A percentile compares a stretch with the other conserved stretches of the same genome.
Evolutionary conservation across 2,113 vertebrate species (phyloP).

Genomic region (Petrocephalus zakoni): DNA sequence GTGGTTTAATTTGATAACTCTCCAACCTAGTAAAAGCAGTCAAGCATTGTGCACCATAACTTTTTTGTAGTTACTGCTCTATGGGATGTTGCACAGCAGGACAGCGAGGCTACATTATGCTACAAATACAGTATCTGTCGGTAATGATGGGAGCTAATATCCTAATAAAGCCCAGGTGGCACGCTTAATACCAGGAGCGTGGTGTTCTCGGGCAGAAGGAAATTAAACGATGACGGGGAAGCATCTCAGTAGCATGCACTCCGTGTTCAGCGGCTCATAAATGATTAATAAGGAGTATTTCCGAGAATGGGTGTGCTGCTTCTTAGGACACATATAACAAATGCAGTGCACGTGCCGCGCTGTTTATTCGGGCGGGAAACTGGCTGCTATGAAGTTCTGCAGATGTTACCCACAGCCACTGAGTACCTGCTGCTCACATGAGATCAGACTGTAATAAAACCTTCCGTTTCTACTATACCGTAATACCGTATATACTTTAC

Average conservation of each 20-base stretch:
- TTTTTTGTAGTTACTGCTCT: background rate
- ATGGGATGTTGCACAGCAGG: background rate
- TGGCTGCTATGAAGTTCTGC: background rate
- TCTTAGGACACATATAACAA: background rate
- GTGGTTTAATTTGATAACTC: background rate
- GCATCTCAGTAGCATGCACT: background rate
- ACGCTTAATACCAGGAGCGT: background rate
- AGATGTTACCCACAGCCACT: background rate
- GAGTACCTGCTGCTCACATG: background rate
- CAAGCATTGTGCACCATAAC: no score
- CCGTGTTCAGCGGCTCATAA: background rate
- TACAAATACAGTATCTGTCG: background rate
- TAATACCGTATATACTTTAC: no score
- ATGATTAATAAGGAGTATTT: background rate
- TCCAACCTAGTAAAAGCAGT: no score
- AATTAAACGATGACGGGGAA: background rate
- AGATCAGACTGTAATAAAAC: background rate
- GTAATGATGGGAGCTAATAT: background rate
- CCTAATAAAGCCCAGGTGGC: background rate
- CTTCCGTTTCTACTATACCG: no score
- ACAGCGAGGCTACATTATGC: background rate
- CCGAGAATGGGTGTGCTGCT: background rate
- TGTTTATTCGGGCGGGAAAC: background rate
- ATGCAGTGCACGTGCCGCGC: background rate
- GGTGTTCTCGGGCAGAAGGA: background rate